Base-by-base conservation (phyloP, 2,113 vertebrate species). In the Poecilia latipinna region DNA sequence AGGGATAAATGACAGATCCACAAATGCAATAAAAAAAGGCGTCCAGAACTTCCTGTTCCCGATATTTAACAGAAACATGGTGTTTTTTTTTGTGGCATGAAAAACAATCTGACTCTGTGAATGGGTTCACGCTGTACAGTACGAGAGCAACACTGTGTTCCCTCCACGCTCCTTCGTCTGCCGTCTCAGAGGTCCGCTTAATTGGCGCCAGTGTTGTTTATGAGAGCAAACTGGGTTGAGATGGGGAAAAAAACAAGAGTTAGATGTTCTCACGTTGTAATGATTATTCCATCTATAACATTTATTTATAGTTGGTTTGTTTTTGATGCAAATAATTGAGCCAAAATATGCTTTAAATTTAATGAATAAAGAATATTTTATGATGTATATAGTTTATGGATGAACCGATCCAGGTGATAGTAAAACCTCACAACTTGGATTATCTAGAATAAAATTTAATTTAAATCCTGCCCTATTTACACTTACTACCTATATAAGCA, bases 71-170 rank as follows among this genome's bases (percentile, higher is more conserved):
- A 65, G 8, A 63, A 37, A 69, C 22, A 3, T 42, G 54, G 39
- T 76, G 35, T 37, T 37, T 67, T 57, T 57, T 72, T 76, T 71
- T 78, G 65, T 10, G 13, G 31, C 32, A 35, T 10, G 32, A 37
- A 75, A 57, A 74, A 65, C 22, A 17, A 39, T 84, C 75, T 54
- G 72, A 71, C 67, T 71, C 82, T 64, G 70, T 60, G 66, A 82
- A 82, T 77, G 77, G 74, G 84, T 75, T 77, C 80, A 77, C 61
- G 1, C 77, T 62, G 79, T 70, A 82, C 80, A 35, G 70, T 68
- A 33, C 39, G 35, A 37, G 35, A 10, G 67, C 39, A 42, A 79
- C 66, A 65, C 60, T 7, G 32, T 83, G 69, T 81, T 78, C 77
- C 31, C 76, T 80, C 66, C 32, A 51, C 29, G 42, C 67, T 51